Evolutionary conservation across 2,113 vertebrate species (phyloP).

Genomic region (Orientallactaga bullata): DNA sequence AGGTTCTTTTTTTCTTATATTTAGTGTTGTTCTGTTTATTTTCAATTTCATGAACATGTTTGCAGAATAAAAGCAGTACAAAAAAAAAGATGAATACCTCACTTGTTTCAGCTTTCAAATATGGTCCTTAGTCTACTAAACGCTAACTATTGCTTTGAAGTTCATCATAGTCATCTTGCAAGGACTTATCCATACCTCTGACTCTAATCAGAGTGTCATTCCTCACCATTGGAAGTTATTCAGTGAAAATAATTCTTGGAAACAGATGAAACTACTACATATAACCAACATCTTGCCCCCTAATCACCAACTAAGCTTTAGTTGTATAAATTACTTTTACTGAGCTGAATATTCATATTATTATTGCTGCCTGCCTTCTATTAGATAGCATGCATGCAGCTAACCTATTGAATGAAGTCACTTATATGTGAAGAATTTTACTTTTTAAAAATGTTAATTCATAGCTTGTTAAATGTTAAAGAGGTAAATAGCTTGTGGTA

Average conservation of each 20-base stretch:
- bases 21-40: conserved; percentile 34
- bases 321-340: conserved; percentile 79
- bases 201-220: not conserved
- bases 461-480: conserved; percentile 90
- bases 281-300: conserved; percentile 55
- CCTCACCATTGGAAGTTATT: conserved; percentile 26
- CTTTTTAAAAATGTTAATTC: conserved; percentile 90
- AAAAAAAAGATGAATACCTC: not conserved
- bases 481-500: conserved; percentile 87
- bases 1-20: conserved; percentile 47
- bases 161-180: conserved; percentile 24
- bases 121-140: not conserved
- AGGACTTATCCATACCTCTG: not conserved
- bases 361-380: conserved; percentile 30
- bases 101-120: conserved; percentile 62
- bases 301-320: conserved; percentile 16
- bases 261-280: conserved; percentile 53
- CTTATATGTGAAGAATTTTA: conserved; percentile 90
- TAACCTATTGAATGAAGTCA: conserved; percentile 88
- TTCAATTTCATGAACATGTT: conserved; percentile 63
- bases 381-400: conserved; percentile 76
- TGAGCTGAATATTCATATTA: conserved; percentile 82
- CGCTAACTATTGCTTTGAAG: conserved; percentile 49
- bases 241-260: conserved; percentile 52
- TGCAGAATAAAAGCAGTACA: not conserved